Evolutionary conservation across 1,140 invertebrate genomes (phyloP).

Genomic region (Diprion similis): DNA sequence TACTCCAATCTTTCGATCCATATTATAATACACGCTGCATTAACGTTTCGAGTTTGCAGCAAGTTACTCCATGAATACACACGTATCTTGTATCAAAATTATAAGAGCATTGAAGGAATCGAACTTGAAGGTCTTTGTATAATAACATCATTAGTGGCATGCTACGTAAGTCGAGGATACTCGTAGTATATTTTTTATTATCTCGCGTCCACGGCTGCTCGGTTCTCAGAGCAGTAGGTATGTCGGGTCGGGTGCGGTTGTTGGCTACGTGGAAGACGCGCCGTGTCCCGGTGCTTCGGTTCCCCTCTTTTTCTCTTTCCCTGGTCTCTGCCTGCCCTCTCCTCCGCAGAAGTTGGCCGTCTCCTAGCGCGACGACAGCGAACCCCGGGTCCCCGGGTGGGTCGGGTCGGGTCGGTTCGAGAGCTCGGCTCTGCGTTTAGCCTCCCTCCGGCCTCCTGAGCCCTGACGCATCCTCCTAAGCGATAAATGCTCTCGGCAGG

Average conservation of each 20-base stretch:
- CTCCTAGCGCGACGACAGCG: slow-evolving; percentile 2
- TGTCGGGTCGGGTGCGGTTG: slow-evolving; percentile 15
- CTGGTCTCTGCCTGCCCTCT: slow-evolving; percentile 12
- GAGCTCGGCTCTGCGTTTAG: slow-evolving; percentile 24
- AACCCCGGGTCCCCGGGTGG: slow-evolving; percentile 29
- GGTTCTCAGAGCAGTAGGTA: neutral
- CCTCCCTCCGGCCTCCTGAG: slow-evolving; percentile 33
- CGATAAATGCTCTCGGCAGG: neutral
- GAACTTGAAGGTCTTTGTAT: too few relatives aligned
- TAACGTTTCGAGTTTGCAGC: too few relatives aligned
- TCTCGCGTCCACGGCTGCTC: neutral
- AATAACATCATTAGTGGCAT: too few relatives aligned
- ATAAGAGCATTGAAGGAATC: too few relatives aligned
- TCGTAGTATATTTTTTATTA: too few relatives aligned
- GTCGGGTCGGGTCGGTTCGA: slow-evolving; percentile 29
- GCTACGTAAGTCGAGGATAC: too few relatives aligned
- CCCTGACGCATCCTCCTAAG: slow-evolving; percentile 31
- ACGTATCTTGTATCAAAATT: too few relatives aligned
- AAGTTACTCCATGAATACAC: too few relatives aligned
- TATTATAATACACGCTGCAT: too few relatives aligned
- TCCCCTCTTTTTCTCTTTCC: slow-evolving; percentile 19
- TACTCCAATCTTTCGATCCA: too few relatives aligned
- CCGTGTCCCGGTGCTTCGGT: neutral
- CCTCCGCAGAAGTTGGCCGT: neutral
- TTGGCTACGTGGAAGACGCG: slow-evolving; percentile 18